Evolutionary conservation across 2,888 invertebrate genomes (phyloP).

Genomic region (Aplocera efformata): DNA sequence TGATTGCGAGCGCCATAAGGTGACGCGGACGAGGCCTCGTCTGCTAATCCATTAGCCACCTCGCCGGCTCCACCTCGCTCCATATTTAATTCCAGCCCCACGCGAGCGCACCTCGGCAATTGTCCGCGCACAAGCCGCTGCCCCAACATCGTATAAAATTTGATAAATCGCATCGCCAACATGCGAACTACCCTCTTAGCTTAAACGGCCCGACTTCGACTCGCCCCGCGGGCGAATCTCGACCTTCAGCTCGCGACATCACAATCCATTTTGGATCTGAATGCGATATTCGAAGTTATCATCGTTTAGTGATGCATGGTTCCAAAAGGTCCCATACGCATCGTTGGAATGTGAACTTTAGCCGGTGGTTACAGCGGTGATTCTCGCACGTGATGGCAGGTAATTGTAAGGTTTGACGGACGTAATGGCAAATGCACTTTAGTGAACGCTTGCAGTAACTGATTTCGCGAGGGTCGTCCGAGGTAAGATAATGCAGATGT

Average conservation of each 20-base stretch:
- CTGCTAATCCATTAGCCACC: conserved; percentile 76
- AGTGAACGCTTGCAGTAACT: conserved; percentile 67
- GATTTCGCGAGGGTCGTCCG: conserved; percentile 59
- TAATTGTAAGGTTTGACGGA: conserved; percentile 66
- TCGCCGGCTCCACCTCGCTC: conserved; percentile 58
- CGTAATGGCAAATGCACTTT: conserved; percentile 73
- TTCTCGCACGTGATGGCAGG: conserved; percentile 33
- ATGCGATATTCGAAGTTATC: conserved; percentile 51
- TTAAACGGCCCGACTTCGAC: conserved; percentile 56
- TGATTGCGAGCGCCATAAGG: conserved; percentile 65
- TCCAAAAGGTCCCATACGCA: conserved; percentile 24
- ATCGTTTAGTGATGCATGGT: conserved; percentile 50
- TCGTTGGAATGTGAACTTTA: conserved; percentile 31
- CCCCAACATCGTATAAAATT: conserved; percentile 73
- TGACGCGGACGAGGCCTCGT: conserved; percentile 53
- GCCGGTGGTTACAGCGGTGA: conserved; percentile 23
- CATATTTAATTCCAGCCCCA: conserved; percentile 67
- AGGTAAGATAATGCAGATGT: conserved; percentile 79
- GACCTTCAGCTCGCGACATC: conserved; percentile 24
- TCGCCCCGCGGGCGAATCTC: conserved; percentile 26
- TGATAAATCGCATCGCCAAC: conserved; percentile 78
- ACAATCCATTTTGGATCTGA: conserved; percentile 30
- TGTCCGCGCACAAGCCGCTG: conserved; percentile 75
- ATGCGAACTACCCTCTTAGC: conserved; percentile 79
- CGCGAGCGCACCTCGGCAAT: conserved; percentile 52